Percentiles rank a stretch among this genome's conserved stretches.
These are phyloP conservation scores for Drosophila mayri DNA, from an alignment of 1,140 invertebrate genomes.

Conservation along the genomic window DNA sequence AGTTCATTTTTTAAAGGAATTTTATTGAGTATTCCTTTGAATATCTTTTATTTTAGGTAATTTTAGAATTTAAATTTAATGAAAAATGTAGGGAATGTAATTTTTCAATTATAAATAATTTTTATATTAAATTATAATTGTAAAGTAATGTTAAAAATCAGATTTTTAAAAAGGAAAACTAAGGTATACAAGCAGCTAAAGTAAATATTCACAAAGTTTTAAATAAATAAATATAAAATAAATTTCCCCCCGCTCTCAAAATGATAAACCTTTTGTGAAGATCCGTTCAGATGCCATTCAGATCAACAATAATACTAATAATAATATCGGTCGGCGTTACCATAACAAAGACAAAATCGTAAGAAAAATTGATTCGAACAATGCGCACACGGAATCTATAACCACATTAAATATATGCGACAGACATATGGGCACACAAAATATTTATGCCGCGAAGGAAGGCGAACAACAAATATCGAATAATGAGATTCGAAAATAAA, in stretches of 20 bases:
- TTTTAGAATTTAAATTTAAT: too few relatives aligned
- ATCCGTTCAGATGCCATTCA: conserved; percentile 31
- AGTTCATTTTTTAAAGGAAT: too few relatives aligned
- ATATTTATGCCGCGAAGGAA: conserved; percentile 32
- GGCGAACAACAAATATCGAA: conserved; percentile 45
- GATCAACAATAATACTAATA: conserved; percentile 2
- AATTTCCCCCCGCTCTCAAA: not conserved
- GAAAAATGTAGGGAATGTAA: too few relatives aligned
- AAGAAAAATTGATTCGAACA: conserved; percentile 53
- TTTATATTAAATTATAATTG: too few relatives aligned
- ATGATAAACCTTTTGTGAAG: not conserved
- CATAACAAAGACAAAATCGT: conserved; percentile 40
- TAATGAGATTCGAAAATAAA: conserved; percentile 73
- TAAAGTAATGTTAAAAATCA: too few relatives aligned
- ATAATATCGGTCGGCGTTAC: conserved; percentile 16
- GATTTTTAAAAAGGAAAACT: too few relatives aligned
- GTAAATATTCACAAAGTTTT: not conserved
- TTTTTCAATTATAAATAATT: too few relatives aligned
- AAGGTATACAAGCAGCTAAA: not conserved
- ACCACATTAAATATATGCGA: conserved; percentile 41
- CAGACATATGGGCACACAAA: conserved; percentile 46
- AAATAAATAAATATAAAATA: not conserved
- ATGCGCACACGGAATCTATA: conserved; percentile 49
- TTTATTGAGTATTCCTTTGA: too few relatives aligned
- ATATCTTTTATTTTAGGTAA: too few relatives aligned